Evolutionary conservation across 2,888 invertebrate species (phyloP).

Genomic region (Harpalus rubripes): DNA sequence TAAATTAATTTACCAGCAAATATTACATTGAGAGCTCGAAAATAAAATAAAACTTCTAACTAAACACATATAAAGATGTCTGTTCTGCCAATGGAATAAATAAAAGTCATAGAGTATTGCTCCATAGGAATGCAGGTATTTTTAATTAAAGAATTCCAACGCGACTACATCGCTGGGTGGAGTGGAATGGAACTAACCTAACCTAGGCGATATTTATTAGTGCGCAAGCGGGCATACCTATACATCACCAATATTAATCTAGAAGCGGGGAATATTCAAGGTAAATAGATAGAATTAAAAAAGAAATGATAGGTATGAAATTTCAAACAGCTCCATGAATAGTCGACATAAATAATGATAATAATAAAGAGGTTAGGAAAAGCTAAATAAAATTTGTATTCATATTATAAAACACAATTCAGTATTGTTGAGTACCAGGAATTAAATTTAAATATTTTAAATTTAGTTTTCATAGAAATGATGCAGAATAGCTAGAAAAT

Average conservation of each 20-base stretch:
- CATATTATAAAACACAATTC: no score
- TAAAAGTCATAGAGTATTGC: conserved; percentile 7
- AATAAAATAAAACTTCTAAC: background rate
- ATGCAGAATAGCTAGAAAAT: no score
- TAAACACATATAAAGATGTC: background rate
- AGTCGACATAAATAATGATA: background rate
- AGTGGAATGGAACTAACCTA: conserved; percentile 15
- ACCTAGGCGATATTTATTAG: conserved; percentile 25
- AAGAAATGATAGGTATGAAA: background rate
- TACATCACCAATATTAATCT: conserved; percentile 35
- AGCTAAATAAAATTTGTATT: no score
- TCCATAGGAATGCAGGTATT: conserved; percentile 36
- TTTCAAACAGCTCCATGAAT: background rate
- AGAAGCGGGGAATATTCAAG: background rate
- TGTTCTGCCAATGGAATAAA: conserved; percentile 7
- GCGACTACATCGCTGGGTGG: background rate
- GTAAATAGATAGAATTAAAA: background rate
- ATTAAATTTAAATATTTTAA: no score
- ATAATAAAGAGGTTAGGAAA: no score
- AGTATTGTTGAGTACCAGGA: no score
- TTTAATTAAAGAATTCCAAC: conserved; percentile 52
- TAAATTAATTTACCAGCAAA: conserved; percentile 5
- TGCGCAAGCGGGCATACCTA: conserved; percentile 17
- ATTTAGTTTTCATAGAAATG: no score
- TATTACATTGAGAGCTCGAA: background rate